Conservation (phyloP, 2,888 invertebrate species). For the Deilephila elpenor region DNA sequence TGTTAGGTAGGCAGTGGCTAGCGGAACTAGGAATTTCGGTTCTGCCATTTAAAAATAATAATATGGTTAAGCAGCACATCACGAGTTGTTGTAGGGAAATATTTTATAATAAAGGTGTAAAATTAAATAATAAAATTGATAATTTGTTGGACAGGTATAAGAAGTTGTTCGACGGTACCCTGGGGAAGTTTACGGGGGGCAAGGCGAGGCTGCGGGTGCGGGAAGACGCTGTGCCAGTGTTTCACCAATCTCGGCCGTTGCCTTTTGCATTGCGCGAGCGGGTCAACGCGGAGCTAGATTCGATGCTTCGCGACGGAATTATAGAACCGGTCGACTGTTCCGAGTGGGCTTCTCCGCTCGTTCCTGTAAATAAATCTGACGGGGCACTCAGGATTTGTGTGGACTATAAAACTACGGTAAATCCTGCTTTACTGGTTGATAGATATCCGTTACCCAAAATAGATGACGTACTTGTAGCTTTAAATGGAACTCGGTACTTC, state of each 20-base stretch:
- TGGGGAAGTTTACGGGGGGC: constrained; percentile 41
- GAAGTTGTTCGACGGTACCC: constrained; percentile 34
- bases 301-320: too few relatives aligned
- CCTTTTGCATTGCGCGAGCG: constrained; percentile 37
- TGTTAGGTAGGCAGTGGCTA: constrained; percentile 43
- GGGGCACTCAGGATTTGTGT: too few relatives aligned
- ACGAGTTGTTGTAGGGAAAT: background rate
- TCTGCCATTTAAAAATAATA: constrained; percentile 2
- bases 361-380: too few relatives aligned
- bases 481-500: too few relatives aligned
- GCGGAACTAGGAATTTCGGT: constrained; percentile 37
- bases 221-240: constrained; percentile 41
- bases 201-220: constrained; percentile 38
- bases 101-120: background rate
- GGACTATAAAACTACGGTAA: too few relatives aligned
- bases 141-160: constrained; percentile 36
- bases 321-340: too few relatives aligned
- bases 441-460: too few relatives aligned
- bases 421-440: too few relatives aligned
- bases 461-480: too few relatives aligned
- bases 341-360: too few relatives aligned
- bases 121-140: constrained; percentile 24
- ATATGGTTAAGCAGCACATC: background rate
- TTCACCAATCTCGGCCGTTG: constrained; percentile 40
- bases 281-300: too few relatives aligned